phyloP scores from a whole-genome alignment of 1,140 invertebrate species.

The Drosophila guanche region DNA sequence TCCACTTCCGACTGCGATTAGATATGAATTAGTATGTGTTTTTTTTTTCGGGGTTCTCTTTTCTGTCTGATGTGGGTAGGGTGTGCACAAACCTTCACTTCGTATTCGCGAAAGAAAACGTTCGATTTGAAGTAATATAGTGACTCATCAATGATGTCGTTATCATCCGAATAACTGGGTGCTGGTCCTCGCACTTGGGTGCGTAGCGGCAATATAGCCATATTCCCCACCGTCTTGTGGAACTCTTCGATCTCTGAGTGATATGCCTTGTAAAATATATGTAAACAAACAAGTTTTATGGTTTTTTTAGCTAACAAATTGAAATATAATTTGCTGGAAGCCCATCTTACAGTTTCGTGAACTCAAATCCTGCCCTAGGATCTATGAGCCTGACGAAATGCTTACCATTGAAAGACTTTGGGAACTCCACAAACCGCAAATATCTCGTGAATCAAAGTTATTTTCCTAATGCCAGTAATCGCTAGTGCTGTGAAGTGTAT shows the following conservation, averaged over 20 bases:
- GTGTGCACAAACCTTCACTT: slow-evolving; percentile 91
- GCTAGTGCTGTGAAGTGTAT: no score
- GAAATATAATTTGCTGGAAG: no score
- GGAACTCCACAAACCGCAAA: no score
- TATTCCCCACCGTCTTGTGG: slow-evolving; percentile 92
- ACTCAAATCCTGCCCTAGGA: no score
- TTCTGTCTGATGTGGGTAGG: slow-evolving; percentile 72
- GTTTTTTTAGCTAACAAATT: neutral
- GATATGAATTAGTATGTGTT: slow-evolving; percentile 13
- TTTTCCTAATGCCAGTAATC: no score
- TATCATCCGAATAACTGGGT: slow-evolving; percentile 87
- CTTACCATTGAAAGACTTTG: no score
- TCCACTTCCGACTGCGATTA: slow-evolving; percentile 94
- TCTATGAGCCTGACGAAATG: no score
- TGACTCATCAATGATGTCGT: slow-evolving; percentile 99
- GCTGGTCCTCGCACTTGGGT: slow-evolving; percentile 95
- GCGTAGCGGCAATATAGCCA: slow-evolving; percentile 95
- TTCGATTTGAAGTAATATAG: slow-evolving; percentile 99
- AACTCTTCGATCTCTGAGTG: slow-evolving; percentile 94
- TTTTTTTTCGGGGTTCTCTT: neutral
- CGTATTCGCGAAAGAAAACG: slow-evolving; percentile 99
- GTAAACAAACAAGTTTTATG: slow-evolving; percentile 26
- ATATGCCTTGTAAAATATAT: slow-evolving; percentile 89
- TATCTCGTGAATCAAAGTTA: no score
- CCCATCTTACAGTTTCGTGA: no score